Evolutionary conservation across 2,113 vertebrate species (phyloP).

Genomic region (Larimichthys crocea): DNA sequence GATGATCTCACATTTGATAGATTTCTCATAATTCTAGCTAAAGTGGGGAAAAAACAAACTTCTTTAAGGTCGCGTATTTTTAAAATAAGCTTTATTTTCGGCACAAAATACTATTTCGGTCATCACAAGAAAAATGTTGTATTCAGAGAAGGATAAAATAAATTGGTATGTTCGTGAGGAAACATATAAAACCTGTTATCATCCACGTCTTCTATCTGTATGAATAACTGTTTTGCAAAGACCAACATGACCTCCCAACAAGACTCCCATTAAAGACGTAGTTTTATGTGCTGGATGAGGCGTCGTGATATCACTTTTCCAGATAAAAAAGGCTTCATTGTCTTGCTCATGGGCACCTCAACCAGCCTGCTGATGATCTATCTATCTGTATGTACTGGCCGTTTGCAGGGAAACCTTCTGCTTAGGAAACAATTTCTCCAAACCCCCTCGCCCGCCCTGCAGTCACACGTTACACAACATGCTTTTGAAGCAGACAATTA

Average conservation of each 20-base stretch:
- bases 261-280: background rate
- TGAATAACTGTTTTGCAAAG: too few species aligned
- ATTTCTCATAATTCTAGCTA: background rate
- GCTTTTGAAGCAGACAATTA: slow-evolving; percentile 31
- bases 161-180: too few species aligned
- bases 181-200: too few species aligned
- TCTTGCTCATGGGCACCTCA: slow-evolving; percentile 44
- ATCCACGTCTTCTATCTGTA: too few species aligned
- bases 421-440: slow-evolving; percentile 1
- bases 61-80: too few species aligned
- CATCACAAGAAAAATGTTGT: too few species aligned
- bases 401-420: background rate
- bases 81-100: too few species aligned
- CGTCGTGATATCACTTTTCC: slow-evolving; percentile 14
- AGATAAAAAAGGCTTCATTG: slow-evolving; percentile 2
- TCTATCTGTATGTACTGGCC: background rate
- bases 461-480: slow-evolving; percentile 18
- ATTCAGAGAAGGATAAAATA: too few species aligned
- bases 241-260: too few species aligned
- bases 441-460: slow-evolving; percentile 6
- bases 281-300: slow-evolving; percentile 13
- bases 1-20: too few species aligned
- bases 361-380: background rate
- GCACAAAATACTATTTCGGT: too few species aligned
- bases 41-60: too few species aligned